These are phyloP conservation scores for Deroptyus accipitrinus DNA, from an alignment of 2,113 vertebrate genomes.

Conservation along the genomic window DNA sequence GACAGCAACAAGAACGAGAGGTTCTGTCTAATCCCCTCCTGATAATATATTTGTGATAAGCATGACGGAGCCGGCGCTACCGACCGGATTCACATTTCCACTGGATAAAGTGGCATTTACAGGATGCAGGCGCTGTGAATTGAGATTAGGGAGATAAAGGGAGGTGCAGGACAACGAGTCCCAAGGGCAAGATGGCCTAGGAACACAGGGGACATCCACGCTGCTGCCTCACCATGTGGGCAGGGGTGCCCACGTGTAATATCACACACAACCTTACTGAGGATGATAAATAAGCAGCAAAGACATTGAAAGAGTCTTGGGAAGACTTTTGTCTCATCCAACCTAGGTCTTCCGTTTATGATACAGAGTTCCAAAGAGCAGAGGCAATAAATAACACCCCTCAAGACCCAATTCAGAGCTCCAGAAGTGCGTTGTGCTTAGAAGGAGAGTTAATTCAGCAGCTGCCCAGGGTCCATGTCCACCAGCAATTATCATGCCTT, in stretches of 20 bases:
- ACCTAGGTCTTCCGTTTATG: accelerated
- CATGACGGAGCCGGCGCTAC: slow-evolving; percentile 58
- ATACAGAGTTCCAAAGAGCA: background rate
- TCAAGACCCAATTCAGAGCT: background rate
- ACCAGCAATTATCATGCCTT: slow-evolving; percentile 30
- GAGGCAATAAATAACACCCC: background rate
- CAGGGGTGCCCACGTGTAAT: background rate
- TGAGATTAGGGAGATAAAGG: slow-evolving; percentile 21
- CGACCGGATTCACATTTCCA: slow-evolving; percentile 64
- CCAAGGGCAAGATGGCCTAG: background rate
- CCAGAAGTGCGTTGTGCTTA: background rate
- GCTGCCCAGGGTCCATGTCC: background rate
- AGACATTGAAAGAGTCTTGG: background rate
- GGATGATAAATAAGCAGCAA: background rate
- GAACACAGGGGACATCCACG: background rate
- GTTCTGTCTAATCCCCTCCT: slow-evolving; percentile 73
- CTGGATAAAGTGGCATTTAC: slow-evolving; percentile 61
- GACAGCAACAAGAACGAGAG: slow-evolving; percentile 22
- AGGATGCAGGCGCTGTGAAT: slow-evolving; percentile 8
- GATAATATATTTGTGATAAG: slow-evolving; percentile 80
- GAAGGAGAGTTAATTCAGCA: background rate
- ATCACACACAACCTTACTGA: accelerated
- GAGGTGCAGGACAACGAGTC: background rate
- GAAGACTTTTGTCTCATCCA: background rate
- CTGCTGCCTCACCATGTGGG: no score